Evolutionary conservation across 2,888 invertebrate species (phyloP), one percentile per base, ranked within the genome.

Genomic region (Scaptomyza polygonia): DNA sequence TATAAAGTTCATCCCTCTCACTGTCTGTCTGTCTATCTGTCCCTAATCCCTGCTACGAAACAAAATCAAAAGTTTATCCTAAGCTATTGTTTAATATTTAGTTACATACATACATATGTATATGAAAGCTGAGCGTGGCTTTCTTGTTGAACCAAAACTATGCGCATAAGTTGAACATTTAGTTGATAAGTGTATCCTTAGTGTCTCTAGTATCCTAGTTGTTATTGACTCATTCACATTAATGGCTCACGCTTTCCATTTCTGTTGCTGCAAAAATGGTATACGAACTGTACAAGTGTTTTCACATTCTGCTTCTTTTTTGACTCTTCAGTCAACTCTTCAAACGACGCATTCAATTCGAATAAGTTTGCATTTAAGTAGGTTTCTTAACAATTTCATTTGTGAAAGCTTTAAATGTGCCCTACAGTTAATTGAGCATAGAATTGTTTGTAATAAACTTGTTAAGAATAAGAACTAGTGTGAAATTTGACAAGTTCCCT

Each of bases 391-490:
- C 69, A 63, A 51, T 74, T 77, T 73, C 47, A 72, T 84, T 81
- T 89, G 67, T 84, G 81, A 91, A 89, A 91, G 90, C 90, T 91
- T 91, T 91, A 90, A 86, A 89, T 89, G 88, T 90, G 89, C 88
- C 90, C 90, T 88, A 89, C 57, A 36, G 64, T 62, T 76, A 81
- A 65, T 64, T 63, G 63, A 54, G 47, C 32, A 40, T 51, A 67
- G 18, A 43, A 2, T 11, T 43, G 44, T 25, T 25, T 25, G 25
- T 25, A 25, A 25, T 21, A 29, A 52, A 27, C 36, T 30, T 34
- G 18, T 30, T 42, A 43, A 42, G 40, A 8, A 48, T n/a, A 34
- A 49, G 36, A 49, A 29, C 29, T 18, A 39, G 8, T 47, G 51
- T 48, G 48, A 56, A 18, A 44, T 21, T 65, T 48, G 65, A 39